Conservation (phyloP, 2,888 invertebrate species). For the Bombyx huttoni region DNA sequence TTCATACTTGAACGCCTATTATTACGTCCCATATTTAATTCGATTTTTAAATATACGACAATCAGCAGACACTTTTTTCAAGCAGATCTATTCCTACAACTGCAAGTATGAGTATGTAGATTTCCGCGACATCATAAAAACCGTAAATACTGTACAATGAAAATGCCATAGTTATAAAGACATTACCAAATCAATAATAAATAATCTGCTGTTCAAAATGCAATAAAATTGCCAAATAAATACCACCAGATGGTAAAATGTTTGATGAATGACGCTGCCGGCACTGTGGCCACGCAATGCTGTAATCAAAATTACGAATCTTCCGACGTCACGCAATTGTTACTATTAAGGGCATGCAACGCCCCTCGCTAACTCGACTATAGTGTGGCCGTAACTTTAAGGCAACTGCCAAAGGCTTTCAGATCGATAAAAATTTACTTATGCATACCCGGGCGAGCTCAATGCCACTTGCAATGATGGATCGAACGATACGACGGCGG, state of each 20-base stretch:
- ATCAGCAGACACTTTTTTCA: too few species aligned
- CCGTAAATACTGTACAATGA: too few species aligned
- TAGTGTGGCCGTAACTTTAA: conserved; percentile 4
- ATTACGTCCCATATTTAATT: too few species aligned
- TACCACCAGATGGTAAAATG: conserved; percentile 35
- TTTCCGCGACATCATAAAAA: too few species aligned
- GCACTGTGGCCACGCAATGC: conserved; percentile 43
- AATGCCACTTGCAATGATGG: conserved; percentile 32
- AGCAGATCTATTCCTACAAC: too few species aligned
- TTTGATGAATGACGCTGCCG: conserved; percentile 46
- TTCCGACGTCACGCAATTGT: conserved; percentile 47
- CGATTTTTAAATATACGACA: too few species aligned
- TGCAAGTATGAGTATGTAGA: too few species aligned
- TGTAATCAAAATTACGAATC: conserved; percentile 57
- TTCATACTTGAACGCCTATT: too few species aligned
- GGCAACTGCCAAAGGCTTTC: conserved; percentile 19
- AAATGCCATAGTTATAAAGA: too few species aligned
- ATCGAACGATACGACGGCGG: conserved; percentile 12
- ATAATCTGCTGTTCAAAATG: background rate
- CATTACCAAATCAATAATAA: too few species aligned
- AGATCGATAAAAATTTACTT: conserved; percentile 50
- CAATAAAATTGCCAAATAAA: conserved; percentile 32
- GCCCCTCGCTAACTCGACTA: conserved; percentile 10
- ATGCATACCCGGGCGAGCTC: conserved; percentile 34
- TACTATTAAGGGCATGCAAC: conserved; percentile 22